Conservation (phyloP, 2,888 invertebrate species). For the Tipula unca region DNA sequence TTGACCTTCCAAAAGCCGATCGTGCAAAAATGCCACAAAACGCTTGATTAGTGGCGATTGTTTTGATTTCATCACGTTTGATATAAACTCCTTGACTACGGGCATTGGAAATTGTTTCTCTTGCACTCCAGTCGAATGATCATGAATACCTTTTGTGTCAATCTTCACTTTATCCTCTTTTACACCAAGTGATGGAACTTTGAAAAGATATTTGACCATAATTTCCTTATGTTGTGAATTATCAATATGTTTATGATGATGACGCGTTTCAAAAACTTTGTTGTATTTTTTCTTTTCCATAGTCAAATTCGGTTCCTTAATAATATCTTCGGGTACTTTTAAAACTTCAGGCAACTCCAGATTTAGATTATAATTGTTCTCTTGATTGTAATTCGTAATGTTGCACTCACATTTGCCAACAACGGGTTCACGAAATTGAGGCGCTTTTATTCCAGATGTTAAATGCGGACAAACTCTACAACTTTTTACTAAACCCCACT, state of each 20-base stretch:
- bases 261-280: constrained; percentile 33
- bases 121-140: background rate
- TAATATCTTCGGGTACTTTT: constrained; percentile 26
- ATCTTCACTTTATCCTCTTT: background rate
- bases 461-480: background rate
- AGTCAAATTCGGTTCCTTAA: constrained; percentile 31
- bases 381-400: constrained; percentile 28
- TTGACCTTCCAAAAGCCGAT: background rate
- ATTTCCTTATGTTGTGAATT: constrained; percentile 34
- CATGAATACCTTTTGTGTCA: background rate
- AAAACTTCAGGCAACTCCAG: constrained; percentile 16
- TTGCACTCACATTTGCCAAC: constrained; percentile 33
- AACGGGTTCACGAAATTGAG: constrained; percentile 34
- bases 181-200: background rate
- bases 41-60: background rate
- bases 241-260: constrained; percentile 39
- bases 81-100: background rate
- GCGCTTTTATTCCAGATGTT: constrained; percentile 22
- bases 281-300: constrained; percentile 31
- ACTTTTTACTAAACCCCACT: background rate
- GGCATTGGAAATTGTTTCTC: background rate
- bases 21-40: background rate
- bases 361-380: background rate
- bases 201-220: constrained; percentile 33
- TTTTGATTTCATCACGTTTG: background rate